These are phyloP conservation scores for Zaprionus bogoriensis DNA, from an alignment of 2,888 invertebrate genomes.

Conservation along the genomic window DNA sequence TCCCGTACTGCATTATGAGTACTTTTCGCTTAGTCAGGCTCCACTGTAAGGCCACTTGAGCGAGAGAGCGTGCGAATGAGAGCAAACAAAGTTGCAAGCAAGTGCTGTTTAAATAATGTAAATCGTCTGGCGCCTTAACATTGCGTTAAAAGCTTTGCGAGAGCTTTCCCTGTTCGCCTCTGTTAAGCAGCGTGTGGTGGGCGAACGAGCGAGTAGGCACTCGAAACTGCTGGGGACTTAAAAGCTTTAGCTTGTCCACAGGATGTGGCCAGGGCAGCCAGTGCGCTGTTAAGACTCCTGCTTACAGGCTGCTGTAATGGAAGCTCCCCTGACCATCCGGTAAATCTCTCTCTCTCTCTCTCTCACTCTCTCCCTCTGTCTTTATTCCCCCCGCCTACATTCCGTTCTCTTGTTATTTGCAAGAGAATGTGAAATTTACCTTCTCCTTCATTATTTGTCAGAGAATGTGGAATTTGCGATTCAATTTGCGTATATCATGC, in stretches of 20 bases:
- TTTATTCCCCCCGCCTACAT: conserved; percentile 6
- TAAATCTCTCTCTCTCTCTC: background rate
- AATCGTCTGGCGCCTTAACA: conserved; percentile 57
- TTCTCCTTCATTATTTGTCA: too few relatives aligned
- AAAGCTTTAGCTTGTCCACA: conserved; percentile 71
- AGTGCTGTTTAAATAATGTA: conserved; percentile 73
- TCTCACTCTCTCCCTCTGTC: background rate
- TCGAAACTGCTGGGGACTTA: conserved; percentile 48
- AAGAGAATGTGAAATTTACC: too few relatives aligned
- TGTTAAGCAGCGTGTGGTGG: conserved; percentile 47
- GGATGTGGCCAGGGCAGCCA: conserved; percentile 52
- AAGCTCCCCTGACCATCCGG: conserved; percentile 12
- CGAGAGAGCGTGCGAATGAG: conserved; percentile 11
- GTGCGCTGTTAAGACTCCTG: conserved; percentile 54
- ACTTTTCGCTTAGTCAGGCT: conserved; percentile 16
- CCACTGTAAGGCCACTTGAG: conserved; percentile 39
- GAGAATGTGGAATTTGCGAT: conserved; percentile 45
- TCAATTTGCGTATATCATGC: conserved; percentile 38
- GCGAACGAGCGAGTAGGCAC: conserved; percentile 3
- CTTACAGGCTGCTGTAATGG: conserved; percentile 53
- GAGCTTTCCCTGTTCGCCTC: conserved; percentile 48
- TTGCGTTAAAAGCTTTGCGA: conserved; percentile 62
- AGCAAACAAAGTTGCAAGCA: conserved; percentile 52
- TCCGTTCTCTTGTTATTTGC: too few relatives aligned
- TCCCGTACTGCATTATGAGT: too few relatives aligned